Conservation (phyloP, 2,888 invertebrate genomes). For the Parelbella ahira region DNA sequence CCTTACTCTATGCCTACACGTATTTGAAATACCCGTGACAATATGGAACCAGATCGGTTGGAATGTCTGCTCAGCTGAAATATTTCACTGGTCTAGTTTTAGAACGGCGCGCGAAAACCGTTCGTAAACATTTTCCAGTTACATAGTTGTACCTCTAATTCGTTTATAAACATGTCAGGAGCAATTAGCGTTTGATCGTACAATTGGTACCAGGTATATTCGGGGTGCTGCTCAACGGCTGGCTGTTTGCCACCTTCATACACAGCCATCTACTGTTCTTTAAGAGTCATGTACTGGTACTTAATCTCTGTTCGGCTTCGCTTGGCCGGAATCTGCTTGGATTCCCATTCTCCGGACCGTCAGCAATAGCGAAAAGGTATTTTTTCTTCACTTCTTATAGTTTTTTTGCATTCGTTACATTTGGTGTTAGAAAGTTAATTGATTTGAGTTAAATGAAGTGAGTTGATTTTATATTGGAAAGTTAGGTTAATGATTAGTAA, state of each 20-base stretch:
- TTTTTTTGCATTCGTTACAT: too few relatives aligned
- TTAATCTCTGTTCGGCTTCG: conserved; percentile 76
- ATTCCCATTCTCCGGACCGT: conserved; percentile 77
- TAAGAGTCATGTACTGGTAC: conserved; percentile 75
- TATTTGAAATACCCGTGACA: too few relatives aligned
- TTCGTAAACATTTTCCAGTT: too few relatives aligned
- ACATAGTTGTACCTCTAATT: conserved; percentile 1
- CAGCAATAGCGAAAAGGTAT: conserved; percentile 76
- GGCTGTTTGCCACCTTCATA: conserved; percentile 78
- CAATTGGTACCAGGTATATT: conserved; percentile 64
- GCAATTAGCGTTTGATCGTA: conserved; percentile 20
- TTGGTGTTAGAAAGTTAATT: too few relatives aligned
- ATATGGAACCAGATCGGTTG: too few relatives aligned
- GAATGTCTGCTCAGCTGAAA: neutral
- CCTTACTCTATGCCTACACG: too few relatives aligned
- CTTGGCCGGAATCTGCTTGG: conserved; percentile 75
- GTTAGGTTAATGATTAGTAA: too few relatives aligned
- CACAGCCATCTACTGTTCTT: conserved; percentile 76
- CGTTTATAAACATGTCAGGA: conserved; percentile 15
- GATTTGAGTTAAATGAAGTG: too few relatives aligned
- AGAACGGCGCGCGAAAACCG: too few relatives aligned
- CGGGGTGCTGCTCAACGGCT: conserved; percentile 78
- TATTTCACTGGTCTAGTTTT: neutral
- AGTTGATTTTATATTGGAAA: too few relatives aligned
- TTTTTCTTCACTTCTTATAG: conserved; percentile 1